Conservation (phyloP, 1,140 invertebrate genomes). For the Lineus longissimus region DNA sequence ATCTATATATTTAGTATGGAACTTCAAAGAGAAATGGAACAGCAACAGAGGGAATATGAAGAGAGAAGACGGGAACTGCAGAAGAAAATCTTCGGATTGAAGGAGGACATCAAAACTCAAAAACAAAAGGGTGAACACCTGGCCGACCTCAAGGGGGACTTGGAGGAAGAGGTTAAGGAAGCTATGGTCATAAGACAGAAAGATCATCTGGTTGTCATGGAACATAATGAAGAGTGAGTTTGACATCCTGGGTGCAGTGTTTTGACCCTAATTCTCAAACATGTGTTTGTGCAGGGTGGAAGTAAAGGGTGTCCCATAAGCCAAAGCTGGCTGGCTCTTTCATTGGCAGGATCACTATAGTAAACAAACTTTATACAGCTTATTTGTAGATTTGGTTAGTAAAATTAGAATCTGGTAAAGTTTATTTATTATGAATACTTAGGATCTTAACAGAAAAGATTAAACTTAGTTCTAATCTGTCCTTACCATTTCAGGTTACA, state of each 20-base stretch:
- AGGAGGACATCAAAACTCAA: conserved; percentile 24
- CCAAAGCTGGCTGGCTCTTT: no score
- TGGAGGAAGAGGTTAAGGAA: conserved; percentile 32
- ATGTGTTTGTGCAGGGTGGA: no score
- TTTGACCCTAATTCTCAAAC: no score
- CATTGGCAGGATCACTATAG: no score
- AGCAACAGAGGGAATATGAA: conserved; percentile 34
- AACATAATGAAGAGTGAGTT: conserved; percentile 35
- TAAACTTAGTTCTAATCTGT: no score
- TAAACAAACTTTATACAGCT: no score
- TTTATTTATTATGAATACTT: no score
- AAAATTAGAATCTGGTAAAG: no score
- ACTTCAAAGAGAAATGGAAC: conserved; percentile 31
- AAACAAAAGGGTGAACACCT: conserved; percentile 24
- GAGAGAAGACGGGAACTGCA: conserved; percentile 28
- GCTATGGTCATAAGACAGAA: conserved; percentile 23
- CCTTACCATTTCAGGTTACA: conserved; percentile 46
- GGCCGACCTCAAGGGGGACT: conserved; percentile 23
- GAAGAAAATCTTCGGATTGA: conserved; percentile 34
- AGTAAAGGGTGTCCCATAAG: no score
- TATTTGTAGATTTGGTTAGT: no score
- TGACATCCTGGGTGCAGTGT: no score
- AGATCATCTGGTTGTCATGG: conserved; percentile 30
- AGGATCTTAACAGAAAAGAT: no score
- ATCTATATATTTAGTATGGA: not conserved